phyloP scores from a whole-genome alignment of 30 jellyfish, hydroid and myxozoan species.

The Mastigias papua region DNA sequence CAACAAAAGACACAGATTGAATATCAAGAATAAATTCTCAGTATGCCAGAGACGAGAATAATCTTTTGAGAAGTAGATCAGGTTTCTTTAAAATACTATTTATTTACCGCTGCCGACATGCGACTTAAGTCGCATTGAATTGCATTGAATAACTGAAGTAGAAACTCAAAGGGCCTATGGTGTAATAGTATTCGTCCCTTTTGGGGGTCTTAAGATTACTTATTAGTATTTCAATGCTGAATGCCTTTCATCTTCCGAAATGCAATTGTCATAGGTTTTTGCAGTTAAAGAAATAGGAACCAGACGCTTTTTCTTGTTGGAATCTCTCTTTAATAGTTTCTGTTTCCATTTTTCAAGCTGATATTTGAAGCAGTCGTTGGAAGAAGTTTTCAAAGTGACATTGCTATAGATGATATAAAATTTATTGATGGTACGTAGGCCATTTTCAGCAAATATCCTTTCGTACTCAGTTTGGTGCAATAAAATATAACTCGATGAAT shows the following conservation, averaged over 20 bases:
- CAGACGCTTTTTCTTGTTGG: no score
- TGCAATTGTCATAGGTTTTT: background rate
- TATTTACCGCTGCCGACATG: background rate
- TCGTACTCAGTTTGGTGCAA: background rate
- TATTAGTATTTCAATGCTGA: background rate
- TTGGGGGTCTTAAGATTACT: background rate
- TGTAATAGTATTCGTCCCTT: background rate
- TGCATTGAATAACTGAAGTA: background rate
- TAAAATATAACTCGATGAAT: background rate
- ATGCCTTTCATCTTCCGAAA: background rate
- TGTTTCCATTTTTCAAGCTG: no score
- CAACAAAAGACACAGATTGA: background rate
- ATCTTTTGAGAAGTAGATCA: background rate
- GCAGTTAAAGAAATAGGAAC: no score
- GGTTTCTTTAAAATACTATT: background rate
- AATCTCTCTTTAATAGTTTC: background rate
- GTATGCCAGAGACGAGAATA: background rate
- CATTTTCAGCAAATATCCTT: no score
- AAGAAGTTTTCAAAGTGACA: constrained; percentile 67
- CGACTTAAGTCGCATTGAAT: background rate
- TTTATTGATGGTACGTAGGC: constrained; percentile 51
- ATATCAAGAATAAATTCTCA: background rate
- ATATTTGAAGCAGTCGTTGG: constrained; percentile 72
- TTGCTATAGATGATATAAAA: constrained; percentile 61
- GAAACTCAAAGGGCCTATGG: background rate